These are phyloP conservation scores for Oxycera nigricornis DNA, from an alignment of 2,888 invertebrate genomes.

Conservation along the genomic window DNA sequence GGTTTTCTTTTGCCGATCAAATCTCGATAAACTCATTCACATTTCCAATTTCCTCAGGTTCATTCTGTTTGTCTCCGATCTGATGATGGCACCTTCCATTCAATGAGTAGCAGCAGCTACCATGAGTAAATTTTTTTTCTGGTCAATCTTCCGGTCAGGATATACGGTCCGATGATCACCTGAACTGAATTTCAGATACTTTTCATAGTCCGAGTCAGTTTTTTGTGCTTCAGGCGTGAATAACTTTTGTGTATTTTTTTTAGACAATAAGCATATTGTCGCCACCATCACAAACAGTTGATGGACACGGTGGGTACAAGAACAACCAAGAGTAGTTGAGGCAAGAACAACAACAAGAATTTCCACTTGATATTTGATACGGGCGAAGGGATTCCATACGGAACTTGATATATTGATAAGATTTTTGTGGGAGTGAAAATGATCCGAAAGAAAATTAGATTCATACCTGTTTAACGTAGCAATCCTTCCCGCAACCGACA, in stretches of 20 bases:
- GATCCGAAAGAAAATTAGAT: too few relatives aligned
- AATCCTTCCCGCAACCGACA: constrained; percentile 73
- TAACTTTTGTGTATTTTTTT: not conserved
- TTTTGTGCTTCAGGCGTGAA: not conserved
- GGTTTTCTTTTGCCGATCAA: not conserved
- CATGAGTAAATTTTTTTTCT: constrained; percentile 24
- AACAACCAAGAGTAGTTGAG: too few relatives aligned
- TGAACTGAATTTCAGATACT: constrained; percentile 22
- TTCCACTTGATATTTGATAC: constrained; percentile 31
- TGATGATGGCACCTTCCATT: not conserved
- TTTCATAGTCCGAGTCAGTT: not conserved
- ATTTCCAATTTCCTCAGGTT: not conserved
- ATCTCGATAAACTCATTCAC: not conserved
- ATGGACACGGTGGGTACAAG: not conserved
- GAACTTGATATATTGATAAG: not conserved
- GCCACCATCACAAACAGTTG: constrained; percentile 1
- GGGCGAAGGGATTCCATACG: not conserved
- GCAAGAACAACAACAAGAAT: not conserved
- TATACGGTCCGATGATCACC: constrained; percentile 42
- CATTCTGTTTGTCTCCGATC: too few relatives aligned
- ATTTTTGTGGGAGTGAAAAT: too few relatives aligned
- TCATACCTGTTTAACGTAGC: constrained; percentile 75
- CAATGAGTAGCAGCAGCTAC: too few relatives aligned
- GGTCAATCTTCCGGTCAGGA: constrained; percentile 45
- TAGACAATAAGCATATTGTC: constrained; percentile 4